Percentiles rank a stretch among this genome's conserved stretches.
Conservation (phyloP, 2,888 invertebrate species). For the Brachylomia viminalis region DNA sequence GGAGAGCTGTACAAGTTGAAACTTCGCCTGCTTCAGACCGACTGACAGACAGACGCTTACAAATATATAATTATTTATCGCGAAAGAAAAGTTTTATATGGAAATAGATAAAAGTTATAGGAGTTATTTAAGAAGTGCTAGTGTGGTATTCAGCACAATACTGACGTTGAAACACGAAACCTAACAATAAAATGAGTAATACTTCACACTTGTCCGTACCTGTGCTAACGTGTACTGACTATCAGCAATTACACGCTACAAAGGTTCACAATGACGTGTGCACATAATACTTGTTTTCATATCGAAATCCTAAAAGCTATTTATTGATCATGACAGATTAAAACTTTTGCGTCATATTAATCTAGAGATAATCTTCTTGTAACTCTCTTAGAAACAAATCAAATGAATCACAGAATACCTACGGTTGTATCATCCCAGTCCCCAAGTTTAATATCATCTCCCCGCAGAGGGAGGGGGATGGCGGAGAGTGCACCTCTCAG, state of each 20-base stretch:
- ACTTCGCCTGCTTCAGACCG: conserved; percentile 48
- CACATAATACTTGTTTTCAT: conserved; percentile 5
- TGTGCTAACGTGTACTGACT: conserved; percentile 4
- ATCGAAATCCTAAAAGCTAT: conserved; percentile 35
- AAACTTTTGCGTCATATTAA: background rate
- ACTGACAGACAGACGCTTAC: conserved; percentile 58
- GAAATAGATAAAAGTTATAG: conserved; percentile 17
- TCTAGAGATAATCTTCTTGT: background rate
- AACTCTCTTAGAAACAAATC: conserved; percentile 13
- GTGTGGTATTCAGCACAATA: background rate
- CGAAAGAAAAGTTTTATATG: conserved; percentile 34
- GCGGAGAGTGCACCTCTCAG: conserved; percentile 15
- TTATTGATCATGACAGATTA: conserved; percentile 15
- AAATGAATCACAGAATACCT: background rate
- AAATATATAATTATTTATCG: conserved; percentile 53
- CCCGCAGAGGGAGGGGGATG: background rate
- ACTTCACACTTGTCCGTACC: background rate
- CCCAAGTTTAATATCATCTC: conserved; percentile 37
- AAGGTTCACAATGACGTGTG: conserved; percentile 13
- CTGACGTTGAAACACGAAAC: background rate
- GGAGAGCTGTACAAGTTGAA: conserved; percentile 52
- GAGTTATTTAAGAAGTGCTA: conserved; percentile 16
- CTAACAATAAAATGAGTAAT: background rate
- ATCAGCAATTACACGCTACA: background rate
- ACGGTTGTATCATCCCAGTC: conserved; percentile 3